A percentile compares a stretch with the other conserved stretches of the same genome.
phyloP scores from a whole-genome alignment of 2,113 vertebrate genomes.

The Grallaria varia region DNA sequence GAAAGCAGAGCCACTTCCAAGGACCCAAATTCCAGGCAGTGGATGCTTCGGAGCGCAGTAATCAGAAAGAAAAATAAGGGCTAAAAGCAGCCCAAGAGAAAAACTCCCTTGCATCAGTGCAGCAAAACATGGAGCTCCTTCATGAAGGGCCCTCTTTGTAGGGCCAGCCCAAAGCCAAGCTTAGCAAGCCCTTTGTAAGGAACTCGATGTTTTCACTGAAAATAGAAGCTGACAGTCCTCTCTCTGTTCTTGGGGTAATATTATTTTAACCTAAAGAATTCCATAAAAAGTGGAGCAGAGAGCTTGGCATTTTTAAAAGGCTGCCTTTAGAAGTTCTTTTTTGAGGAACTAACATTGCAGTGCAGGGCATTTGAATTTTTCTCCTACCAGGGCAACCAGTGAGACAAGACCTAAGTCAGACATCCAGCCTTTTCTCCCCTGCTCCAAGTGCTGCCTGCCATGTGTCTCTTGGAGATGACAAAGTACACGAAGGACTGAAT shows the following conservation, averaged over 20 bases:
- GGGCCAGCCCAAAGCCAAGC: background rate
- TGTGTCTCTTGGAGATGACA: background rate
- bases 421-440: background rate
- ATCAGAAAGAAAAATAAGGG: constrained; percentile 51
- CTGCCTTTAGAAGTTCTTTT: background rate
- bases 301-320: background rate
- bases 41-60: background rate
- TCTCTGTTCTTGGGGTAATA: constrained; percentile 60
- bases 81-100: constrained; percentile 19
- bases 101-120: constrained; percentile 2
- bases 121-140: background rate
- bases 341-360: background rate
- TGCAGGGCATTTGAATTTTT: background rate
- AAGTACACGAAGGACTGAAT: background rate
- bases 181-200: constrained; percentile 12
- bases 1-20: background rate
- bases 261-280: constrained; percentile 51
- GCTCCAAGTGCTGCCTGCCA: background rate
- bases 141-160: constrained; percentile 53
- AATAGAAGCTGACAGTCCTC: constrained; percentile 57
- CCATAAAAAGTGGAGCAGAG: background rate
- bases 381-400: background rate
- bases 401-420: background rate
- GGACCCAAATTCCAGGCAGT: background rate
- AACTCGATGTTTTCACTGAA: constrained; percentile 61